Evolutionary conservation across 2,113 vertebrate genomes (phyloP).

Genomic region (Collichthys lucidus): DNA sequence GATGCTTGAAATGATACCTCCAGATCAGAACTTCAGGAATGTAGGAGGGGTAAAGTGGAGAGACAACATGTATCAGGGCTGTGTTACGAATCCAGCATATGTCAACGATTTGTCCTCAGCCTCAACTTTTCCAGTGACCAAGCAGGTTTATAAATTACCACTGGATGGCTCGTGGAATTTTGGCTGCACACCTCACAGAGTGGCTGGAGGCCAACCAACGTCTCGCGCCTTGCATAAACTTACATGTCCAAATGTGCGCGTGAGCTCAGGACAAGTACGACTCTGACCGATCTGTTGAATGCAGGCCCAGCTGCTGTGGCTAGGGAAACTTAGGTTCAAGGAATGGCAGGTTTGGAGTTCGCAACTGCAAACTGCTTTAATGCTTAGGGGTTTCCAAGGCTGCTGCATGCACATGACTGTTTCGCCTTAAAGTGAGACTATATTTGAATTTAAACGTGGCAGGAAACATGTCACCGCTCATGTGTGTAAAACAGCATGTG

Average conservation of each 20-base stretch:
- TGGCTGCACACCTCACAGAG: constrained; percentile 66
- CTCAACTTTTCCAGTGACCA: constrained; percentile 48
- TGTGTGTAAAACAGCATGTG: constrained; percentile 20
- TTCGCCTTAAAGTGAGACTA: constrained; percentile 15
- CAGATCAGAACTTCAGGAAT: constrained; percentile 1
- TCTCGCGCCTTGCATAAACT: constrained; percentile 55
- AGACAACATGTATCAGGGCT: not conserved
- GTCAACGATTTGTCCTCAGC: constrained; percentile 42
- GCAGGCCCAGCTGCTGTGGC: constrained; percentile 39
- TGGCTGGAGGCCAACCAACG: constrained; percentile 59
- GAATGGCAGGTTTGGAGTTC: constrained; percentile 1
- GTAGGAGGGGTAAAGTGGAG: not conserved
- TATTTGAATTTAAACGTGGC: constrained; percentile 26
- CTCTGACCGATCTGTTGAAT: constrained; percentile 55
- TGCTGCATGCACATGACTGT: constrained; percentile 27
- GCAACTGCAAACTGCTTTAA: constrained; percentile 44
- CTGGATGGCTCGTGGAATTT: constrained; percentile 68
- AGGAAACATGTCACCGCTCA: not conserved
- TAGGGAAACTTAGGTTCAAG: not conserved
- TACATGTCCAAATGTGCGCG: constrained; percentile 58
- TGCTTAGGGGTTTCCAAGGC: constrained; percentile 16
- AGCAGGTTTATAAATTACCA: constrained; percentile 69
- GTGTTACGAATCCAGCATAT: constrained; percentile 30
- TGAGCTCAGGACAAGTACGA: constrained; percentile 44
- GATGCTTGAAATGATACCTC: constrained; percentile 5